Evolutionary conservation across 2,888 invertebrate species (phyloP), one percentile per base, ranked within the genome.

Genomic region (Malthinus seriepunctatus): DNA sequence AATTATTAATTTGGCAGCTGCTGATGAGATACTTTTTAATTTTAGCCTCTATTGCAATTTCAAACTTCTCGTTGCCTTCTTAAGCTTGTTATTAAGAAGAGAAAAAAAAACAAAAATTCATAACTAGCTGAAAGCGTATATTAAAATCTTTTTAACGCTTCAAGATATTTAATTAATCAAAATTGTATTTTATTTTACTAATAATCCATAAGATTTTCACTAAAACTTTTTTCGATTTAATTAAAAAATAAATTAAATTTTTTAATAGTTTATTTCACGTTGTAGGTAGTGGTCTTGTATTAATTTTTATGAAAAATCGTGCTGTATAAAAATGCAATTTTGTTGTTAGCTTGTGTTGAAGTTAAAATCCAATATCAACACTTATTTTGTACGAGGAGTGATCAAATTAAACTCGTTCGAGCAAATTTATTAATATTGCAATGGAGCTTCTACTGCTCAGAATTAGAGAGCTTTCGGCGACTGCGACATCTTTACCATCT

Each of bases 1-100:
- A 57, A 57, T 57, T 52, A 52, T 52, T 57, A 57, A 57, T 52
- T 57, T 52, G 42, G 51, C 48, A 53, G 34, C 37, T 49, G 47
- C 32, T 53, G 53, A 53, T 53, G 52, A 52, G 58, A 42, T 48
- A 48, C 47, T 52, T 52, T 48, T 47, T 34, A 57, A 42, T 47
- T 57, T 47, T 32, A 47, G 34, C 51, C 52, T 57, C 32, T 35
- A 51, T 47, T 52, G 47, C 34, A 46, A 37, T 23, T 11, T 53
- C 37, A n/a, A 38, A 32, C 37, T 23, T 53, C 23, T 33, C 47
- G 7, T 51, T 15, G 33, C 51, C 42, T 31, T 39, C 32, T 48
- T 23, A 23, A 33, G 23, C 15, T 11, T 38, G 33, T 42, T 44
- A 51, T 51, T 42, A 44, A 31, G 51, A 44, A 44, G 11, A 5